These are phyloP conservation scores for Erpobdella octoculata DNA, from an alignment of 2,888 invertebrate species.

Conservation along the genomic window DNA sequence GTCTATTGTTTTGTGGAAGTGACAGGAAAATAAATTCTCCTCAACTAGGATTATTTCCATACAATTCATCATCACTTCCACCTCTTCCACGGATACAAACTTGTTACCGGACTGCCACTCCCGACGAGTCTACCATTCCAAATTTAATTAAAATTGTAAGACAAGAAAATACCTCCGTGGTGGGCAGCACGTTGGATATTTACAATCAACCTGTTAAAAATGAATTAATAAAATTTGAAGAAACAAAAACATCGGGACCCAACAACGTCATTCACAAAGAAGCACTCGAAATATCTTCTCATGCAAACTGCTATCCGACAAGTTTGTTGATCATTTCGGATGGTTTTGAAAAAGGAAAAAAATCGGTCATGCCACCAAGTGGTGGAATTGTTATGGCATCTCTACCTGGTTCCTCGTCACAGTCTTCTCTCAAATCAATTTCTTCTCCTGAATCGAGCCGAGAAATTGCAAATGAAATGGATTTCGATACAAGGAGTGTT, in stretches of 20 bases:
- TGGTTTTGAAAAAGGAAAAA: background rate
- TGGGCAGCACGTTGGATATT: background rate
- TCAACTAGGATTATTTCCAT: background rate
- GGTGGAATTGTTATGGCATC: background rate
- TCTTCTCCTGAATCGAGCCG: background rate
- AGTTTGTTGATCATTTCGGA: too few species aligned
- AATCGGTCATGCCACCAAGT: background rate
- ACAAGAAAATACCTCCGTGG: background rate
- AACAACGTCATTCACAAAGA: background rate
- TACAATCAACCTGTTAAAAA: too few species aligned
- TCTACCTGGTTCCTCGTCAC: background rate
- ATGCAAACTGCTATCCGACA: too few species aligned
- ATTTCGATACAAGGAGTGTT: conserved; percentile 49
- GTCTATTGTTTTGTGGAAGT: background rate
- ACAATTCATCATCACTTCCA: background rate
- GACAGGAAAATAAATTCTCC: background rate
- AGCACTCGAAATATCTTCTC: background rate
- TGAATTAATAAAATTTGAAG: background rate
- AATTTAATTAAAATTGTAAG: background rate
- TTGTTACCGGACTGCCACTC: background rate
- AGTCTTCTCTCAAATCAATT: background rate
- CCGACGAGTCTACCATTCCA: background rate
- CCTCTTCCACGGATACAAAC: background rate
- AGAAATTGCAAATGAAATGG: conserved; percentile 41
- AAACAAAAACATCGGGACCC: background rate